phyloP scores from a whole-genome alignment of 1,140 invertebrate species.

The Hyposmocoma kahamanoa region DNA sequence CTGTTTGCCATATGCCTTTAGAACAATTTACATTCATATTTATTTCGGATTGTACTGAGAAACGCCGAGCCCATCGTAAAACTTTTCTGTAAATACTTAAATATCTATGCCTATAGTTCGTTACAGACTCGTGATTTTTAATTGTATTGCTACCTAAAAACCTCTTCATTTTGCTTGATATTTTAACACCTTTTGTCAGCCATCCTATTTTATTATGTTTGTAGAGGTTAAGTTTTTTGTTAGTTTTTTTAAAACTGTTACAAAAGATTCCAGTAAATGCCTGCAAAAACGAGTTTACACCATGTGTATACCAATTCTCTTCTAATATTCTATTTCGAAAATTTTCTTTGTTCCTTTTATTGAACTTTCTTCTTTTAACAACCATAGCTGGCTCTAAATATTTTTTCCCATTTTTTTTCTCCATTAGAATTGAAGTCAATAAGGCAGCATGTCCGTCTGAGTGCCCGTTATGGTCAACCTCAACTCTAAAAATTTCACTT shows the following conservation, averaged over 20 bases:
- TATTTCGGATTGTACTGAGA: neutral
- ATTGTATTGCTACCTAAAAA: neutral
- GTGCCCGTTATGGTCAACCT: slow-evolving; percentile 6
- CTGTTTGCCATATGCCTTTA: slow-evolving; percentile 13
- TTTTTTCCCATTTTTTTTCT: neutral
- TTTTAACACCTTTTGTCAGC: slow-evolving; percentile 10
- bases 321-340: neutral
- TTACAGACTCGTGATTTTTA: neutral
- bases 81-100: slow-evolving; percentile 9
- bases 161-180: slow-evolving; percentile 13
- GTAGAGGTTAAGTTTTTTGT: neutral
- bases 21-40: neutral
- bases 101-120: slow-evolving; percentile 5
- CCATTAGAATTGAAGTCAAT: neutral
- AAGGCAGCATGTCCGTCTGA: slow-evolving; percentile 10
- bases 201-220: slow-evolving; percentile 3
- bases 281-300: neutral
- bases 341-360: neutral
- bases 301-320: neutral
- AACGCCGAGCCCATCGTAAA: slow-evolving; percentile 1
- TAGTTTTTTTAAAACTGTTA: slow-evolving; percentile 3
- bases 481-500: neutral
- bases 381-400: neutral
- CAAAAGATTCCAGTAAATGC: slow-evolving; percentile 1
- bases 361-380: neutral